A percentile compares a stretch with the other conserved stretches of the same genome.
These are phyloP conservation scores for Myotis davidii DNA, from an alignment of 2,113 vertebrate species.

Conservation along the genomic window DNA sequence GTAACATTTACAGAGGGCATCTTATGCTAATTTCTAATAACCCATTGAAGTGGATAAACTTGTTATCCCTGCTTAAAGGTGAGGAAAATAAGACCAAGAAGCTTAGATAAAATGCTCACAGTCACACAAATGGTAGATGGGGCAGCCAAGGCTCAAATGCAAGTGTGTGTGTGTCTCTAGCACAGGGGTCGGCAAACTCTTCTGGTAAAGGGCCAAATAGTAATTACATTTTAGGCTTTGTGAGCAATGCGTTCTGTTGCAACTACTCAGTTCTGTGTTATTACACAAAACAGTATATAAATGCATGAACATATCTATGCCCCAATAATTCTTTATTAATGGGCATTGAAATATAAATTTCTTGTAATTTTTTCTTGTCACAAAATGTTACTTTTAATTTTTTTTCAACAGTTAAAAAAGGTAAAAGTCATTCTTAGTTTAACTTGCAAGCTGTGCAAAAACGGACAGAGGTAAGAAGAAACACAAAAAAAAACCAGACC, in stretches of 20 bases:
- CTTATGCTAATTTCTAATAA: conserved; percentile 1
- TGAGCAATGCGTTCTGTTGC: not conserved
- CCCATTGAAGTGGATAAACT: not conserved
- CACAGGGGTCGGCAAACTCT: not conserved
- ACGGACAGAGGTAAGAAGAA: not conserved
- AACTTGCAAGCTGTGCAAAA: not conserved
- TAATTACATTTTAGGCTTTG: not conserved
- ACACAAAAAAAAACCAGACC: not conserved
- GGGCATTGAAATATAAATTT: not conserved
- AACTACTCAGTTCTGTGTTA: not conserved
- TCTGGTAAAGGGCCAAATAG: not conserved
- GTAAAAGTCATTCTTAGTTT: not conserved
- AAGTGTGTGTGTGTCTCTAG: not conserved
- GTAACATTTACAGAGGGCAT: not conserved
- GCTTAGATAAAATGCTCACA: not conserved
- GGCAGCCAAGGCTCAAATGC: not conserved
- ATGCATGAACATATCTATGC: not conserved
- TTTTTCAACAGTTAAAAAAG: not conserved
- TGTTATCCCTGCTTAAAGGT: not conserved
- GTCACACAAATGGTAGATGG: not conserved
- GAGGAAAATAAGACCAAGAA: not conserved
- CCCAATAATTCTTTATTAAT: not conserved
- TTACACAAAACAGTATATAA: not conserved
- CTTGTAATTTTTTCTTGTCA: not conserved
- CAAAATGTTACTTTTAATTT: not conserved